These are phyloP conservation scores for Datnioides undecimradiatus DNA, from an alignment of 2,113 vertebrate genomes.

Conservation along the genomic window DNA sequence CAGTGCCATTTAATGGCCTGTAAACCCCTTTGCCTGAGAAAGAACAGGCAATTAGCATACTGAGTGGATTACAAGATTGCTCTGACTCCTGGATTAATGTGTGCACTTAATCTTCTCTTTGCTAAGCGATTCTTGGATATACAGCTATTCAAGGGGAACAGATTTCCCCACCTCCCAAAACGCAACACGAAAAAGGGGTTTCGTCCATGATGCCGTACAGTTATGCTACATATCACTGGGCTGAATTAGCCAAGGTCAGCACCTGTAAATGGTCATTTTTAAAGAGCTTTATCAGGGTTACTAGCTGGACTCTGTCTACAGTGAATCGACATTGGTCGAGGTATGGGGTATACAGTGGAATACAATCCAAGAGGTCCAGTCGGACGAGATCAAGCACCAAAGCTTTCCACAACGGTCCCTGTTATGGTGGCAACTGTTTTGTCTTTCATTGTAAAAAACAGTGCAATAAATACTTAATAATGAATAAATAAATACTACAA, in stretches of 20 bases:
- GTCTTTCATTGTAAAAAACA: neutral
- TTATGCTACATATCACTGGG: neutral
- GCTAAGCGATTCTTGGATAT: conserved; percentile 78
- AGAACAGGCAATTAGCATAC: conserved; percentile 85
- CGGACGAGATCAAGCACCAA: neutral
- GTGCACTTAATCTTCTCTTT: conserved; percentile 84
- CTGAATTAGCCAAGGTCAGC: conserved; percentile 1
- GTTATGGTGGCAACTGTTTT: neutral
- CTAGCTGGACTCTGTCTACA: neutral
- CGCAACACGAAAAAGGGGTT: conserved; percentile 30
- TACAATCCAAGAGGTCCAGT: neutral
- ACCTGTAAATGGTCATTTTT: neutral
- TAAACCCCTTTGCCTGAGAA: conserved; percentile 79
- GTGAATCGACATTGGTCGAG: neutral
- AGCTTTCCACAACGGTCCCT: neutral
- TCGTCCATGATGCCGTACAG: conserved; percentile 2
- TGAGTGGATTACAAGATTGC: conserved; percentile 85
- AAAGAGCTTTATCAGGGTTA: neutral
- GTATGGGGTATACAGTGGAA: neutral
- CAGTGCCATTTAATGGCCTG: conserved; percentile 83
- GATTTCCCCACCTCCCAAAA: conserved; percentile 61
- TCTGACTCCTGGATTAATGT: conserved; percentile 84
- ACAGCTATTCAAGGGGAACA: conserved; percentile 64
- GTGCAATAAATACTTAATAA: too few species aligned
- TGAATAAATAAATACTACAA: too few species aligned